Percentiles rank a stretch among this genome's conserved stretches.
Evolutionary conservation across 2,113 vertebrate species (phyloP).

Genomic region (Oreochromis aureus): DNA sequence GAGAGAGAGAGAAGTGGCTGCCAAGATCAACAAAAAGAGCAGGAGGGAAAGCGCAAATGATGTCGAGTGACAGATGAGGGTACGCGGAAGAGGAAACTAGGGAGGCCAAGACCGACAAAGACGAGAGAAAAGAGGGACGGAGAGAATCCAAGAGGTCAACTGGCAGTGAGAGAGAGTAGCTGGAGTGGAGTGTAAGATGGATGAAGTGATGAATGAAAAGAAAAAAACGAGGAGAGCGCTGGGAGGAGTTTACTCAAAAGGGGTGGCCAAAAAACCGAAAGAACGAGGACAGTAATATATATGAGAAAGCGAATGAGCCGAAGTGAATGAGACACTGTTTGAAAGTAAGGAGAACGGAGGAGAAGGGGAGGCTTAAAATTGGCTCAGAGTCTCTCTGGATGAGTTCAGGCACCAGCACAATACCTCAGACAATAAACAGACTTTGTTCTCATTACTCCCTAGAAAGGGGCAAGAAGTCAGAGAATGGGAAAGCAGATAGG

Average conservation of each 20-base stretch:
- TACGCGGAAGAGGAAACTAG: neutral
- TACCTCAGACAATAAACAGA: neutral
- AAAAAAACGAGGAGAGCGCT: neutral
- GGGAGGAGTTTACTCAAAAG: slow-evolving; percentile 19
- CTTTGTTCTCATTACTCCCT: slow-evolving; percentile 27
- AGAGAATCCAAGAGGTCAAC: slow-evolving; percentile 1
- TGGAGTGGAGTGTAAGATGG: neutral
- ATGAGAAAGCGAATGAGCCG: neutral
- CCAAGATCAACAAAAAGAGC: slow-evolving; percentile 35
- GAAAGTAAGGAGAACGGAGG: neutral
- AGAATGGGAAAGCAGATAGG: neutral
- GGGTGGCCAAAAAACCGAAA: slow-evolving; percentile 1
- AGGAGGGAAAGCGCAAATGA: slow-evolving; percentile 25
- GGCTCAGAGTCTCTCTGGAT: neutral
- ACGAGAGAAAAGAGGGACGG: neutral
- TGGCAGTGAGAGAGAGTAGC: neutral
- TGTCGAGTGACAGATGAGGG: slow-evolving; percentile 36
- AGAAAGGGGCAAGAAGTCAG: neutral
- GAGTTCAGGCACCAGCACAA: slow-evolving; percentile 2
- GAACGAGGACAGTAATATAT: slow-evolving; percentile 32
- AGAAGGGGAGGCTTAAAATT: neutral
- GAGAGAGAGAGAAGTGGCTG: slow-evolving; percentile 4
- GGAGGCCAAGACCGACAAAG: neutral
- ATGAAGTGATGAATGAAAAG: slow-evolving; percentile 25
- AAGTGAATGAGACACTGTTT: slow-evolving; percentile 14